phyloP scores from a whole-genome alignment of 2,888 invertebrate species.

The Crepidodera aurea region DNA sequence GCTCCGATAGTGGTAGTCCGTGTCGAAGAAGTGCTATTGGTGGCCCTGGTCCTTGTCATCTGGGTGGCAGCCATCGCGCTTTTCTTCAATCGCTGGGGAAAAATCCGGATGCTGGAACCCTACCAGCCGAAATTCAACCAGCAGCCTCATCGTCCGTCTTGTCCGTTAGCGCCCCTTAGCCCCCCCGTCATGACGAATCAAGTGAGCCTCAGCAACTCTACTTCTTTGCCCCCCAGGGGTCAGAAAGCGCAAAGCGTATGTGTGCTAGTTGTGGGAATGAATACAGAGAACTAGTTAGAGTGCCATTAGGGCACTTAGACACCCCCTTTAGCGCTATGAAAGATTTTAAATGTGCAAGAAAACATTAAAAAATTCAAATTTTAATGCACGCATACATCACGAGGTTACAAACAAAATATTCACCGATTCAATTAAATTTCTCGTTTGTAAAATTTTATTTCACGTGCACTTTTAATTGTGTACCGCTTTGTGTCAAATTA shows the following conservation, averaged over 20 bases:
- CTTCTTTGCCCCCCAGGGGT: slow-evolving; percentile 42
- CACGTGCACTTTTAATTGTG: too few relatives aligned
- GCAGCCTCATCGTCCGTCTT: slow-evolving; percentile 78
- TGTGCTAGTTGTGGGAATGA: slow-evolving; percentile 35
- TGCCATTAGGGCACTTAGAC: slow-evolving; percentile 8
- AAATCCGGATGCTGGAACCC: slow-evolving; percentile 91
- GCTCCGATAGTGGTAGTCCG: slow-evolving; percentile 75
- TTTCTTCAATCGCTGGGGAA: slow-evolving; percentile 95
- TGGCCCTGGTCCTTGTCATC: slow-evolving; percentile 82
- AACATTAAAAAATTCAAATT: too few relatives aligned
- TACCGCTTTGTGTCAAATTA: too few relatives aligned
- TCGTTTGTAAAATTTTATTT: too few relatives aligned
- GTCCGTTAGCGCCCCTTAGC: slow-evolving; percentile 67
- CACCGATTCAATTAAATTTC: too few relatives aligned
- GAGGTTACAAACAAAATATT: too few relatives aligned
- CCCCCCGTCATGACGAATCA: slow-evolving; percentile 57
- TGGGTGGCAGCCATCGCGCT: slow-evolving; percentile 91
- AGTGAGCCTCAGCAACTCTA: slow-evolving; percentile 55
- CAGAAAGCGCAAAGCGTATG: slow-evolving; percentile 49
- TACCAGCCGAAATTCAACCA: slow-evolving; percentile 91
- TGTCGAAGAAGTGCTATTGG: slow-evolving; percentile 85
- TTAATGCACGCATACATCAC: too few relatives aligned
- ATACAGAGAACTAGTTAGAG: slow-evolving; percentile 11
- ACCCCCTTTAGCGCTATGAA: too few relatives aligned
- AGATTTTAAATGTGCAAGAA: too few relatives aligned